phyloP scores from a whole-genome alignment of 2,113 vertebrate species.

The Daboia siamensis region DNA sequence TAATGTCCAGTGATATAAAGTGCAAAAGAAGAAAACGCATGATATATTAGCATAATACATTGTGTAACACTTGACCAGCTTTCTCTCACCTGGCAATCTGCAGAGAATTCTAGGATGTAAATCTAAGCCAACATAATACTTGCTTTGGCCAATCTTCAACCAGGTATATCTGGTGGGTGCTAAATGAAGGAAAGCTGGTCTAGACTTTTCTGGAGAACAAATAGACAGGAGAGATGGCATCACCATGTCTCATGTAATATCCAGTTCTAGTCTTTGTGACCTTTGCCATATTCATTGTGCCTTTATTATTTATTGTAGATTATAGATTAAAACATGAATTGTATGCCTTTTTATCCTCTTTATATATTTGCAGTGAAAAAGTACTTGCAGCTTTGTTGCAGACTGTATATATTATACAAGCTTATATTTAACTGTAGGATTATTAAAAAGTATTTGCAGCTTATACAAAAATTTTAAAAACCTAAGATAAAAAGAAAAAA shows the following conservation, averaged over 20 bases:
- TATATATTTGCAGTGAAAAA: neutral
- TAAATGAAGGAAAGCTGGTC: neutral
- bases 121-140: neutral
- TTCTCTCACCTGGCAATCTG: neutral
- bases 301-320: neutral
- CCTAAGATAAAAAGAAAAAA: neutral
- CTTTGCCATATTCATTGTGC: neutral
- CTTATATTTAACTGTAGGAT: neutral
- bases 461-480: no score
- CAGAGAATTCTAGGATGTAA: neutral
- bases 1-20: neutral
- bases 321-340: neutral
- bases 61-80: neutral
- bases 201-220: neutral
- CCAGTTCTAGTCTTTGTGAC: neutral
- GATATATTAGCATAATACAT: neutral
- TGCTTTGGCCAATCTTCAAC: neutral
- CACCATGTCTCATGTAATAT: neutral
- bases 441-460: neutral
- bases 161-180: neutral
- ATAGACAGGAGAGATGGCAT: neutral
- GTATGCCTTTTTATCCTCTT: neutral
- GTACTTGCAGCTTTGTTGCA: neutral
- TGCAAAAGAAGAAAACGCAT: neutral
- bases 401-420: neutral